Base-by-base conservation (phyloP, 2,797 vertebrate species). In the Muscicapa comitata region DNA sequence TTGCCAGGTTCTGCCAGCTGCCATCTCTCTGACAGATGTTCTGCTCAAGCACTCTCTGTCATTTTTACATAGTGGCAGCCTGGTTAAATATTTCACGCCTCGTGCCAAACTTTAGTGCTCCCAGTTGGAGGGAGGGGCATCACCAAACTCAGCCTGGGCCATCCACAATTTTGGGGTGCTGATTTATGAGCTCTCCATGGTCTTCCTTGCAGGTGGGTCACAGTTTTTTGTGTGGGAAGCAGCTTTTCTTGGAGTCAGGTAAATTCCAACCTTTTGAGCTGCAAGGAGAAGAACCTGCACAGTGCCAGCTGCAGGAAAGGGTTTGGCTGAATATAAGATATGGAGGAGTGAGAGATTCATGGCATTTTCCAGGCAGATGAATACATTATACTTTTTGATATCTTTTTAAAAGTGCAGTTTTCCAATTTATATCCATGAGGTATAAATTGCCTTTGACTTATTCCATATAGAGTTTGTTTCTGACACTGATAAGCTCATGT, bases 21-120 rank as follows among this genome's bases (percentile, higher is more conserved):
- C 94, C 96, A 94, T 89, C 90, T 89, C 54, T 0, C 67, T 73
- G 68, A 91, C 97, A 97, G 97, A 97, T 97, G 97, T 94, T 94
- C 65, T 77, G 42, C 76, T 94, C 57, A 54, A 71, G 85, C 70
- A 68, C 70, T 26, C 51, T 53, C 76, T 58, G 20, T 78, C 71
- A 28, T 80, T 96, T 88, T 63, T 72, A 65, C 92, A 43, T 9
- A 73, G 70, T 28, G 57, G 73, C 82, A 96, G 79, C 71, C 89
- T 89, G 76, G 40, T 72, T 59, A 65, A 59, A 79, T 72, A 61
- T 93, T 91, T 76, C 33, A 62, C 0, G 1, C 71, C 81, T 86
- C 10, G 0, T 33, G 65, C 45, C 92, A 72, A 79, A 38, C 29
- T 81, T 70, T 77, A 92, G 62, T 24, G 48, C 43, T 93, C 59